Evolutionary conservation across 2,888 invertebrate genomes (phyloP).

Genomic region (Euclidia mi): DNA sequence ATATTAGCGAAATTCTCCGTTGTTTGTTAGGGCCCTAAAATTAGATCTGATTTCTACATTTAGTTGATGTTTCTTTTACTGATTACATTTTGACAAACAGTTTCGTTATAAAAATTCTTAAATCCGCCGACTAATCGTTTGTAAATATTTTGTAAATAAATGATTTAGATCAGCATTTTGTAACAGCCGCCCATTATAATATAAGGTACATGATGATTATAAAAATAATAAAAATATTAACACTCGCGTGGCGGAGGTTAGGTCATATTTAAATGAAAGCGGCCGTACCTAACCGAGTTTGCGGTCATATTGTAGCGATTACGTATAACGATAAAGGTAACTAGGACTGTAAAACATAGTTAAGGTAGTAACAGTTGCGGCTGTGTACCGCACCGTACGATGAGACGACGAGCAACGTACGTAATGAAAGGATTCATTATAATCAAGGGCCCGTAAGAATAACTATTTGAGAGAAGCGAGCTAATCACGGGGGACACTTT

Average conservation of each 20-base stretch:
- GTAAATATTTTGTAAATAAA: too few species aligned
- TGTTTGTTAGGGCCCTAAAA: constrained; percentile 43
- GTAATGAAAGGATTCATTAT: constrained; percentile 69
- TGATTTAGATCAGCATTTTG: too few species aligned
- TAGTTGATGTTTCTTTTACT: constrained; percentile 11
- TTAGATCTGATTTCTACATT: constrained; percentile 34
- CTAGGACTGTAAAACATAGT: constrained; percentile 45
- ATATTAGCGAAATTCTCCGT: constrained; percentile 39
- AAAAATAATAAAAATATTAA: too few species aligned
- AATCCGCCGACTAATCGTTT: too few species aligned
- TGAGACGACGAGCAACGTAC: constrained; percentile 27
- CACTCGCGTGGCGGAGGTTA: constrained; percentile 4
- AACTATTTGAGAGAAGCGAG: constrained; percentile 65
- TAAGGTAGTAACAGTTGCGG: constrained; percentile 20
- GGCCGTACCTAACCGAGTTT: constrained; percentile 19
- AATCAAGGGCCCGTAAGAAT: constrained; percentile 65
- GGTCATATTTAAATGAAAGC: constrained; percentile 22
- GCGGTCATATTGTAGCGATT: constrained; percentile 32
- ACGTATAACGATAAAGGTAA: constrained; percentile 32
- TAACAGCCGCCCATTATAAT: too few species aligned
- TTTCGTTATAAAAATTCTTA: background rate
- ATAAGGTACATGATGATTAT: too few species aligned
- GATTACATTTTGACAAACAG: background rate
- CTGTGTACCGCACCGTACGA: constrained; percentile 29
- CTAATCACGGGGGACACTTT: constrained; percentile 78